A percentile compares a stretch with the other conserved stretches of the same genome.
phyloP scores from a whole-genome alignment of 2,888 invertebrate species.

The Zele albiditarsus region DNA sequence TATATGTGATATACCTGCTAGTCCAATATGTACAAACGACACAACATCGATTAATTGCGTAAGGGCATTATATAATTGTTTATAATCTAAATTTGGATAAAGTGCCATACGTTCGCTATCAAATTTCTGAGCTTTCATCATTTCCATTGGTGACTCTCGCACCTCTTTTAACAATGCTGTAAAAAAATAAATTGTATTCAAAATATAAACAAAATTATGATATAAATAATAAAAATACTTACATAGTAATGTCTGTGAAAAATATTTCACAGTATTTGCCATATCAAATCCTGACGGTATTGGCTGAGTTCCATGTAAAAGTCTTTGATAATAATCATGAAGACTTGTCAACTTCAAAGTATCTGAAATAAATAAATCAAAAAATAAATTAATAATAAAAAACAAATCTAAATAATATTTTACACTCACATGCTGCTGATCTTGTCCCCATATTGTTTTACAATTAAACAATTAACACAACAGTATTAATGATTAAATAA shows the following conservation, averaged over 20 bases:
- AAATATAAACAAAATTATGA: conserved; percentile 26
- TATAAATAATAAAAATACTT: conserved; percentile 69
- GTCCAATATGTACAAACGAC: conserved; percentile 90
- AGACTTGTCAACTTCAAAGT: conserved; percentile 98
- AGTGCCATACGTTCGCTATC: conserved; percentile 90
- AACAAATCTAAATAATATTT: neutral
- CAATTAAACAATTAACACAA: neutral
- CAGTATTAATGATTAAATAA: conserved; percentile 18
- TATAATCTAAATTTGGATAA: conserved; percentile 97
- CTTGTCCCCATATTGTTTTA: conserved; percentile 86
- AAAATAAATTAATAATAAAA: neutral
- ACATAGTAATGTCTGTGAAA: conserved; percentile 97
- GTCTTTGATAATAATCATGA: conserved; percentile 95
- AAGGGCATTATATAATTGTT: conserved; percentile 94
- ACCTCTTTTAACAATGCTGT: conserved; percentile 97
- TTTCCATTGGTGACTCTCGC: conserved; percentile 91
- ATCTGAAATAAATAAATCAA: conserved; percentile 76
- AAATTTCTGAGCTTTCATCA: conserved; percentile 90
- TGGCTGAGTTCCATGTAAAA: conserved; percentile 92
- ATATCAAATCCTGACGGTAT: conserved; percentile 96
- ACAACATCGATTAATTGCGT: conserved; percentile 94
- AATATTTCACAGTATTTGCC: conserved; percentile 97
- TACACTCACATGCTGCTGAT: conserved; percentile 91
- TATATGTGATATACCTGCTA: conserved; percentile 78
- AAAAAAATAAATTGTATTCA: conserved; percentile 51